Base-by-base conservation (phyloP, 2,888 invertebrate genomes). In the Gymnocheta viridis region DNA sequence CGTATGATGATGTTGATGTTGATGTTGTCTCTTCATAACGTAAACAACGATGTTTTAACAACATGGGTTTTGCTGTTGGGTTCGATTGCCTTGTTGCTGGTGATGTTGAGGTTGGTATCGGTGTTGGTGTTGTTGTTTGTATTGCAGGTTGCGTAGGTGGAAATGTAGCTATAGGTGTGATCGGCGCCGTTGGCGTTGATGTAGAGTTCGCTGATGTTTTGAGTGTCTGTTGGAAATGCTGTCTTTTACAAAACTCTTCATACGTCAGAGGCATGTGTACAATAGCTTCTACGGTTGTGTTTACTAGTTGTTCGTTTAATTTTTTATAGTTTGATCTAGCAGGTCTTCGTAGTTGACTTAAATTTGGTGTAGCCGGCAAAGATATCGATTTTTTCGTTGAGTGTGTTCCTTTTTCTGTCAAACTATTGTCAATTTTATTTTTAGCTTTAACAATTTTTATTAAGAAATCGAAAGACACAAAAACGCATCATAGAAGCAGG, bases 301-400 rank as follows among this genome's bases (percentile, higher is more conserved):
- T 19, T 51, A 44, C 6, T 51, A 54, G 73, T n/a, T 82, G 51
- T 35, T 85, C 85, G 49, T 76, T 82, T 35, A 89, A 78, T 76
- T 87, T 88, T 78, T 86, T 88, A 80, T 89, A 89, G 64, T 82
- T 85, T 22, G 78, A 82, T 41, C 85, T 83, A 78, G 82, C 85
- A 67, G 86, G 83, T 29, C 87, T 86, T 51, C 86, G 80, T 66
- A 88, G 73, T 58, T 88, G 88, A 85, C 87, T 88, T 54, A 89
- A 81, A 79, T 89, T 88, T 41, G 89, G 89, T 79, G 89, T 89
- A 24, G 86, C 85, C 38, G 89, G 89, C 86, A 89, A 62, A 58
- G 89, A 89, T 24, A 86, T 87, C 17, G 89, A 87, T 69, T 85
- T 85, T 78, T 88, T 87, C 27, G 67, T 58, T 22, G 72, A 47